Evolutionary conservation across 2,113 vertebrate genomes (phyloP).

Genomic region (Balaeniceps rex): DNA sequence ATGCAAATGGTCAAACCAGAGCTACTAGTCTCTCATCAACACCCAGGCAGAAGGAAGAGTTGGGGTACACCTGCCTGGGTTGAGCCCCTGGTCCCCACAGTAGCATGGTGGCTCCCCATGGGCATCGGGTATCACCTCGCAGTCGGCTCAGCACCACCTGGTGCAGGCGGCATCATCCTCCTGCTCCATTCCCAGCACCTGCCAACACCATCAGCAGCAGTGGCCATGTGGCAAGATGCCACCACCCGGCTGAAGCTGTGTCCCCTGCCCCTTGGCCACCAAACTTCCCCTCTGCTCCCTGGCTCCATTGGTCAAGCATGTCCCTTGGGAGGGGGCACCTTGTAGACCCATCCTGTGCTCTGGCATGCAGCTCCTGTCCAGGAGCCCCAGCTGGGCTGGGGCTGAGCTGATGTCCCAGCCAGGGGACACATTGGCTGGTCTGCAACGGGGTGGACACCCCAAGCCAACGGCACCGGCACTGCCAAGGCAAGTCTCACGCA

Average conservation of each 20-base stretch:
- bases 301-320: rapidly evolving
- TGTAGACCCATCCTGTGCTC: rapidly evolving
- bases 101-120: not conserved
- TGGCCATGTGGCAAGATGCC: not conserved
- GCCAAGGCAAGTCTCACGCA: not conserved
- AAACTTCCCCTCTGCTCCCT: not conserved
- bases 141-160: rapidly evolving
- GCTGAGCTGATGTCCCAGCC: too few species aligned
- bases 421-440: rapidly evolving
- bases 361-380: not conserved
- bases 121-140: not conserved
- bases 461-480: rapidly evolving
- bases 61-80: not conserved
- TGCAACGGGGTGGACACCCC: rapidly evolving
- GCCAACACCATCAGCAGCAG: not conserved
- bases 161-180: not conserved
- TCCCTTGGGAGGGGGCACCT: not conserved
- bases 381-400: too few species aligned
- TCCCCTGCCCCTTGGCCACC: not conserved
- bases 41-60: not conserved
- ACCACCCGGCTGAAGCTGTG: not conserved
- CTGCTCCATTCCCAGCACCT: not conserved
- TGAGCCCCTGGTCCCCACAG: not conserved
- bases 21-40: not conserved
- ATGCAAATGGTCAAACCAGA: not conserved